Percentiles rank a stretch among this genome's conserved stretches.
Conservation (phyloP, 2,888 invertebrate species). For the Lycia hirtaria region DNA sequence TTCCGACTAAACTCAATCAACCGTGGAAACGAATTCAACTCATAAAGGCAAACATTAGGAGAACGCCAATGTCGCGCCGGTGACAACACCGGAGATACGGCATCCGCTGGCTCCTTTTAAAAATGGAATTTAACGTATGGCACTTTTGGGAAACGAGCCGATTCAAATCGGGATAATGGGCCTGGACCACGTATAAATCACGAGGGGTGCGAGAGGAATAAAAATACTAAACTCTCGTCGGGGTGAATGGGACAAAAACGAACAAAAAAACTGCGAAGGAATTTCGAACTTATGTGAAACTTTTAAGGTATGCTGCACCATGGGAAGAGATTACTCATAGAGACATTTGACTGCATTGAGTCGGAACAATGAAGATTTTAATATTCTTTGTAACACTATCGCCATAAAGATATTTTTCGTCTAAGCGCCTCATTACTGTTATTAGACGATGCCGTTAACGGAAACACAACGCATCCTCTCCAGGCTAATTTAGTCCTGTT, state of each 20-base stretch:
- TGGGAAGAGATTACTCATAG: slow-evolving; percentile 29
- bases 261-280: slow-evolving; percentile 61
- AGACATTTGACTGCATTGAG: not conserved
- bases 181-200: slow-evolving; percentile 70
- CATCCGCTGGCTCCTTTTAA: slow-evolving; percentile 75
- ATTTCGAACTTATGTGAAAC: slow-evolving; percentile 45
- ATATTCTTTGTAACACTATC: slow-evolving; percentile 32
- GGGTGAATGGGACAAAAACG: slow-evolving; percentile 60
- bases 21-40: slow-evolving; percentile 66
- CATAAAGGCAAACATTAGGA: slow-evolving; percentile 62
- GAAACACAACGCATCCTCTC: slow-evolving; percentile 67
- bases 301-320: slow-evolving; percentile 27
- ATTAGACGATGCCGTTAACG: slow-evolving; percentile 57
- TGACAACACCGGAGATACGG: slow-evolving; percentile 79
- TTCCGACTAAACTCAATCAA: slow-evolving; percentile 75
- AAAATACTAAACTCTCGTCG: slow-evolving; percentile 47
- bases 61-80: slow-evolving; percentile 64
- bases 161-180: slow-evolving; percentile 64
- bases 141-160: slow-evolving; percentile 66
- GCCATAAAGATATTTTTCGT: slow-evolving; percentile 36
- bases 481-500: slow-evolving; percentile 66
- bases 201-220: slow-evolving; percentile 69
- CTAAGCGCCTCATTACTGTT: slow-evolving; percentile 44
- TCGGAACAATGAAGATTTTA: slow-evolving; percentile 20
- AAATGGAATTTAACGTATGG: slow-evolving; percentile 73